Evolutionary conservation across 2,113 vertebrate genomes (phyloP), one percentile per base, ranked within the genome.

Genomic region (Pungitius pungitius): DNA sequence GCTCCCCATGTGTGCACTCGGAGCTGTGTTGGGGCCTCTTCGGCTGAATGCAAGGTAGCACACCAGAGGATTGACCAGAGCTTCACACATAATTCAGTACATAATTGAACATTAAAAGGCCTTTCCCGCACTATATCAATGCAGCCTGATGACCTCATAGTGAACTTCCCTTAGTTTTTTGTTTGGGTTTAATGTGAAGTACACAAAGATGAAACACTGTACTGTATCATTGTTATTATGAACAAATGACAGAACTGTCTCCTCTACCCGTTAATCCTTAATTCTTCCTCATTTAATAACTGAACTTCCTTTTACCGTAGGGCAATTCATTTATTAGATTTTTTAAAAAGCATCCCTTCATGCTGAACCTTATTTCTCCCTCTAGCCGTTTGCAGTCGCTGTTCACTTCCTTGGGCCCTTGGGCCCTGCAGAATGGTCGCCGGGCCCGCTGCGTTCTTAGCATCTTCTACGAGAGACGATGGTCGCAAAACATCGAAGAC

Each of bases 1-100:
- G 40, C 92, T 99, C 72, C 98, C 98, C 83, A 99, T 99, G 98
- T 99, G 98, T 58, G 71, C 96, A 66, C 93, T 99, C 70, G 96
- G 97, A 89, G 96, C 97, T 0, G 81, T 83, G 2, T 92, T 99
- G 0, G 97, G 98, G 30, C 98, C 98, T 0, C 4, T 96, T 15
- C 94, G 86, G 6, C 94, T 99, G 37, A 96, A 91, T 1, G 0
- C 92, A 83, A 94, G 90, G 97, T 99, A 93, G 73, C 90, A 24
- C 2, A 37, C 26, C 27, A 35, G 15, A 27, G 18, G 12, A 12
- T 17, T 4, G 13, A n/a, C 4, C 18, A 35, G 17, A 43, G 20
- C 14, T 20, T n/a, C 3, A 18, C 9, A 35, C 33, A 35, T 7
- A 5, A 35, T 24, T 11, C 35, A 35, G 37, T 10, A 6, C 11